Evolutionary conservation across 2,113 vertebrate genomes (phyloP).

Genomic region (Phocoena phocoena): DNA sequence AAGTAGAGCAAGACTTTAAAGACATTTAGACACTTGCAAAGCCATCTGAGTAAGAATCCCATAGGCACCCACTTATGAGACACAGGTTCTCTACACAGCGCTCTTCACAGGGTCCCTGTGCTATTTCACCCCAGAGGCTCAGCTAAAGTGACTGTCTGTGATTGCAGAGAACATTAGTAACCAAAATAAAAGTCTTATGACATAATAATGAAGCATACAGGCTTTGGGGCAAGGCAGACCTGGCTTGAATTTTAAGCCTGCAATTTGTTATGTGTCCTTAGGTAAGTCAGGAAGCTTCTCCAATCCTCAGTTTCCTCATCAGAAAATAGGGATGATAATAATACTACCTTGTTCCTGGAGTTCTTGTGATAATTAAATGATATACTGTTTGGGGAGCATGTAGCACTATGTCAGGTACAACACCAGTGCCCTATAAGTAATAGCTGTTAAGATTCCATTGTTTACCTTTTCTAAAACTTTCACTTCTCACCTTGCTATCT

Average conservation of each 20-base stretch:
- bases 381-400: background rate
- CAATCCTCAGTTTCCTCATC: background rate
- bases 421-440: conserved; percentile 1
- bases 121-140: background rate
- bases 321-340: background rate
- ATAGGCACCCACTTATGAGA: background rate
- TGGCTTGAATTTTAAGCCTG: background rate
- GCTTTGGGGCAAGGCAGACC: background rate
- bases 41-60: background rate
- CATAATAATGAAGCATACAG: background rate
- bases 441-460: background rate
- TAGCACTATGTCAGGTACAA: background rate
- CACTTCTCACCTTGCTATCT: background rate
- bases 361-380: conserved; percentile 29
- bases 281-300: background rate
- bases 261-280: background rate
- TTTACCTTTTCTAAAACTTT: background rate
- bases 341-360: background rate
- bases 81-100: background rate
- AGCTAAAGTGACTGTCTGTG: background rate
- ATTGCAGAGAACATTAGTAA: background rate
- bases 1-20: background rate
- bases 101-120: background rate
- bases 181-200: background rate
- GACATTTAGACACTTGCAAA: background rate